Conservation (phyloP, 30 jellyfish, hydroid and myxozoan genomes). For the Turritopsis rubra region DNA sequence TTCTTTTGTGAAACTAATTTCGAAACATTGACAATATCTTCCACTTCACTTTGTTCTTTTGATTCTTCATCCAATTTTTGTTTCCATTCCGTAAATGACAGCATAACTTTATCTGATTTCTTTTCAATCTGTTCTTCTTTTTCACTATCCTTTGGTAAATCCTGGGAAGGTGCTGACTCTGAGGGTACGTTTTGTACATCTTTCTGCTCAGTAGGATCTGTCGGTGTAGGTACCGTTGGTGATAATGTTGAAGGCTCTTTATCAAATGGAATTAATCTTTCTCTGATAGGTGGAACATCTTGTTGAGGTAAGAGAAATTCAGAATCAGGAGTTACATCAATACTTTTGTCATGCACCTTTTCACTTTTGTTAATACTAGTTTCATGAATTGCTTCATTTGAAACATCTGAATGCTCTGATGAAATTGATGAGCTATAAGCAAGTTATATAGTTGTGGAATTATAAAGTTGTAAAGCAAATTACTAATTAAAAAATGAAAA, state of each 20-base stretch:
- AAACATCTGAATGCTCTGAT: not conserved
- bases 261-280: not conserved
- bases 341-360: not conserved
- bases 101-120: conserved; percentile 16
- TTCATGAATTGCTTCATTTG: not conserved
- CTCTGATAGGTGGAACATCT: not conserved
- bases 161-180: not conserved
- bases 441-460: no score
- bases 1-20: conserved; percentile 14
- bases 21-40: not conserved
- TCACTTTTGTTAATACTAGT: not conserved
- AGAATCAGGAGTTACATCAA: not conserved
- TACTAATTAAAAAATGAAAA: no score
- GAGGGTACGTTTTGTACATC: not conserved
- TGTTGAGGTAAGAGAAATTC: not conserved
- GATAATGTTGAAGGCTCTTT: not conserved
- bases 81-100: conserved; percentile 80
- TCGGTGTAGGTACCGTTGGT: not conserved
- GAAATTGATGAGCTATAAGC: not conserved
- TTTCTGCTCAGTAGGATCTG: not conserved
- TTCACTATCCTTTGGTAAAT: not conserved
- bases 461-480: no score
- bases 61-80: conserved; percentile 57
- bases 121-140: not conserved
- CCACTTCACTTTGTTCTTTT: conserved; percentile 35